These are phyloP conservation scores for Oreochromis aureus DNA, from an alignment of 2,113 vertebrate species.

Conservation along the genomic window DNA sequence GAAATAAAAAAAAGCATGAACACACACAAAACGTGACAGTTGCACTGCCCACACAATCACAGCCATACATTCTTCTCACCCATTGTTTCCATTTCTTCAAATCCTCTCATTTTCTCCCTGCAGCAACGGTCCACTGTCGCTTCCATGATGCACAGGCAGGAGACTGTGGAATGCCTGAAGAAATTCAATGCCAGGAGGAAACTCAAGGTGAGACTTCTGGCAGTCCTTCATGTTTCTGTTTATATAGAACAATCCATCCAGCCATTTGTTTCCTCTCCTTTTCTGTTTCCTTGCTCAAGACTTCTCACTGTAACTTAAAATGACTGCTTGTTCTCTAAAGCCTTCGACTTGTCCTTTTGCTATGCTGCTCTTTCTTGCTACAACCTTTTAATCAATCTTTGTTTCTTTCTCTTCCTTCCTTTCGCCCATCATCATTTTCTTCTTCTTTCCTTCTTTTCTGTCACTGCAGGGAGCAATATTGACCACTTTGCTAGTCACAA, in stretches of 20 bases:
- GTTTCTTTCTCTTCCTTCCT: slow-evolving; percentile 20
- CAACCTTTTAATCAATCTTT: slow-evolving; percentile 34
- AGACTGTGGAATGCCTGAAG: slow-evolving; percentile 98
- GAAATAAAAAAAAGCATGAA: not conserved
- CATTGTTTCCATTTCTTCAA: not conserved
- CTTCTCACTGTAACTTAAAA: not conserved
- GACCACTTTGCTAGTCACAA: slow-evolving; percentile 97
- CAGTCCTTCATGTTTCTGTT: slow-evolving; percentile 12
- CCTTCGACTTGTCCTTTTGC: slow-evolving; percentile 5
- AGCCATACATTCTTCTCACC: not conserved
- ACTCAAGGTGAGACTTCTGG: slow-evolving; percentile 80
- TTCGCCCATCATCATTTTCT: not conserved
- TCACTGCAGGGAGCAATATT: slow-evolving; percentile 90
- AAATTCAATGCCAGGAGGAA: slow-evolving; percentile 97
- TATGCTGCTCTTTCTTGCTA: slow-evolving; percentile 10
- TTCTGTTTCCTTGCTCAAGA: not conserved
- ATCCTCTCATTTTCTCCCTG: slow-evolving; percentile 14
- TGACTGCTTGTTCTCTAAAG: slow-evolving; percentile 8
- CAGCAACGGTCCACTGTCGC: slow-evolving; percentile 98
- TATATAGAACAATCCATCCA: not conserved
- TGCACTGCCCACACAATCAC: not conserved
- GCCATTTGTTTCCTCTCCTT: not conserved
- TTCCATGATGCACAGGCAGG: slow-evolving; percentile 99
- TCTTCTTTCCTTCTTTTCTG: slow-evolving; percentile 26
- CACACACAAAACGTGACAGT: not conserved